A percentile compares a stretch with the other conserved stretches of the same genome.
Conservation (phyloP, 1,140 invertebrate genomes). For the Lordiphosa collinella region DNA sequence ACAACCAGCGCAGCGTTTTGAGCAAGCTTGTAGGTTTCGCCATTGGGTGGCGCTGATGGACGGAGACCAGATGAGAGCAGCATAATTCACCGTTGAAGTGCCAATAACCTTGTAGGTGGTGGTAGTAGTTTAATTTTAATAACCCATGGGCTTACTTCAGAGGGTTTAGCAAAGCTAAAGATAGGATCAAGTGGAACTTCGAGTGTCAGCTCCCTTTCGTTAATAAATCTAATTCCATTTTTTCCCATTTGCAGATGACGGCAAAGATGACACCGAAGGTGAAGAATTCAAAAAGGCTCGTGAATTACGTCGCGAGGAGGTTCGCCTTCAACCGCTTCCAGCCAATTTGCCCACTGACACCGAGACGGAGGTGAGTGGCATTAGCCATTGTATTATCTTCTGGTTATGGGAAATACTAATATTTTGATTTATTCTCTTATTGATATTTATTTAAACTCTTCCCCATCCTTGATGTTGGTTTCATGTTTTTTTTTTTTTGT, state of each 20-base stretch:
- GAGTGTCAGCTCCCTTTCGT: no score
- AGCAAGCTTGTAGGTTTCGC: no score
- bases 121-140: no score
- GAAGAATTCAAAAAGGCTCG: slow-evolving; percentile 85
- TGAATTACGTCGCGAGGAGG: slow-evolving; percentile 85
- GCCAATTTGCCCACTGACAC: slow-evolving; percentile 84
- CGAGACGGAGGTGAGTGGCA: slow-evolving; percentile 85
- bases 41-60: no score
- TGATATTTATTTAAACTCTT: slow-evolving; percentile 25
- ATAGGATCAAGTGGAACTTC: no score
- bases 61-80: no score
- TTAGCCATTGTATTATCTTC: neutral
- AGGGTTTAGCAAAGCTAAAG: no score
- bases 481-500: slow-evolving; percentile 14
- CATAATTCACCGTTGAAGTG: no score
- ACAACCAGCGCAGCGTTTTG: no score
- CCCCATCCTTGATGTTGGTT: slow-evolving; percentile 64
- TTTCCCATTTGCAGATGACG: slow-evolving; percentile 79
- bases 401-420: slow-evolving; percentile 59
- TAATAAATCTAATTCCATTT: neutral
- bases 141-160: no score
- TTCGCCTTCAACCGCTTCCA: slow-evolving; percentile 83
- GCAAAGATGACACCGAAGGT: slow-evolving; percentile 87
- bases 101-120: no score
- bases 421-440: slow-evolving; percentile 54